Percentiles rank a stretch among this genome's conserved stretches.
These are phyloP conservation scores for Sphaerophoria taeniata DNA, from an alignment of 2,888 invertebrate genomes.

Conservation along the genomic window DNA sequence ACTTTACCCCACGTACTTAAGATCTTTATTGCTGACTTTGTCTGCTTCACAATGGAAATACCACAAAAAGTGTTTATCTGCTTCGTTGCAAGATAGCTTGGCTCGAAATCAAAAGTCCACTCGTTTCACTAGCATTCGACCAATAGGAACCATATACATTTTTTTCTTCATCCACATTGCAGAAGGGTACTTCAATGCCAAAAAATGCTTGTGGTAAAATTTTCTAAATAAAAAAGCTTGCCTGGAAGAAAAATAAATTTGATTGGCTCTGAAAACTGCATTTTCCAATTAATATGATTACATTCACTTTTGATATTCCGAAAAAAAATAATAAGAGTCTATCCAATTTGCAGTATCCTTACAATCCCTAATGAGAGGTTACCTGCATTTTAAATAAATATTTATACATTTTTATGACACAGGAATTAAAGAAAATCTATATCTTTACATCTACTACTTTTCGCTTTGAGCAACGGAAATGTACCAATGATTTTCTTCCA, in stretches of 20 bases:
- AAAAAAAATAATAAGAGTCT: not conserved
- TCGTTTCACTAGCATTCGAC: constrained; percentile 51
- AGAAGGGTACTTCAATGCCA: constrained; percentile 69
- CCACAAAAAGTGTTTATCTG: constrained; percentile 61
- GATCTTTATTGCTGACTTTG: constrained; percentile 45
- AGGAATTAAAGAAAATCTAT: not conserved
- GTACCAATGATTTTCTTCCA: constrained; percentile 9
- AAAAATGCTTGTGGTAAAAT: constrained; percentile 68
- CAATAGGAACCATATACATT: constrained; percentile 48
- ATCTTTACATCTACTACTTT: not conserved
- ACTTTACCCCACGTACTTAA: constrained; percentile 56
- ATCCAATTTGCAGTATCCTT: constrained; percentile 11
- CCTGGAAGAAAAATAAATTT: constrained; percentile 37
- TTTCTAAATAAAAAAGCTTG: constrained; percentile 62
- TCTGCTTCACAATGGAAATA: not conserved
- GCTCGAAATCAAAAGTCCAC: constrained; percentile 62
- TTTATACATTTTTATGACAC: constrained; percentile 28
- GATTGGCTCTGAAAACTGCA: constrained; percentile 55
- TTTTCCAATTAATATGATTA: constrained; percentile 12
- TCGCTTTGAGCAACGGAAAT: not conserved
- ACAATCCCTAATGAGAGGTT: constrained; percentile 28
- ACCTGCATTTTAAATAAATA: constrained; percentile 26
- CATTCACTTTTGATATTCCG: constrained; percentile 9
- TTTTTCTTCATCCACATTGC: constrained; percentile 36
- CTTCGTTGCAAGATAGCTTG: constrained; percentile 50